phyloP scores from a whole-genome alignment of 2,113 vertebrate genomes.

The Microtus montanus region DNA sequence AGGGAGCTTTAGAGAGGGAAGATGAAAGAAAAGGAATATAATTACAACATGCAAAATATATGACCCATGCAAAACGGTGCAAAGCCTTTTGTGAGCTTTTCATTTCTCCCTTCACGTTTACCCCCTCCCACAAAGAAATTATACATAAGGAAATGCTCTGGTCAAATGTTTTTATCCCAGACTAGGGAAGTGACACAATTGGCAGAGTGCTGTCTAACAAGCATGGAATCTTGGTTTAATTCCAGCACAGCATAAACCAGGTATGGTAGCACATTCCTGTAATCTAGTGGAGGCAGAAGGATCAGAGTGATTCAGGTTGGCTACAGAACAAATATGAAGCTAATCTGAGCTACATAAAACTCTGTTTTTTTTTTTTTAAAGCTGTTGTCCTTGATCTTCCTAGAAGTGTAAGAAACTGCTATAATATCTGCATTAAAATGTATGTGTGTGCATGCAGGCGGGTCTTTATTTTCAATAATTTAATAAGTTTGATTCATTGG shows the following conservation, averaged over 20 bases:
- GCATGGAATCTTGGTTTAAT: not conserved
- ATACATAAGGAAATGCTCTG: constrained; percentile 1
- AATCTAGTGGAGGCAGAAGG: not conserved
- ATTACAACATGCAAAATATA: not conserved
- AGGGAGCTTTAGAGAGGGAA: constrained; percentile 50
- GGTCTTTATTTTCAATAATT: not conserved
- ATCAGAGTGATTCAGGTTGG: not conserved
- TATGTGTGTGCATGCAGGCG: not conserved
- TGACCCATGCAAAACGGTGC: not conserved
- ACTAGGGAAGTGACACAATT: not conserved
- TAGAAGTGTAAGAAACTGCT: not conserved
- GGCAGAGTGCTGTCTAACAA: not conserved
- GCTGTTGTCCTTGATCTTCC: not conserved
- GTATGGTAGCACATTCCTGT: not conserved
- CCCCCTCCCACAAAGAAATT: not conserved
- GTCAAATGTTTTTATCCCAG: not conserved
- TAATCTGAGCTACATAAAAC: not conserved
- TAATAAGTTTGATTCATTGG: constrained; percentile 38
- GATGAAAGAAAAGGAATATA: constrained; percentile 43
- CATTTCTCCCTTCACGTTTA: not conserved
- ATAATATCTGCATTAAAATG: not conserved
- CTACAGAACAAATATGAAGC: not conserved
- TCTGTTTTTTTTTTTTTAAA: too few species aligned
- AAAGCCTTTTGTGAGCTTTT: not conserved
- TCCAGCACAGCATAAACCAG: not conserved